phyloP scores from a whole-genome alignment of 2,888 invertebrate species.

The Nematopogon swammerdamellus region DNA sequence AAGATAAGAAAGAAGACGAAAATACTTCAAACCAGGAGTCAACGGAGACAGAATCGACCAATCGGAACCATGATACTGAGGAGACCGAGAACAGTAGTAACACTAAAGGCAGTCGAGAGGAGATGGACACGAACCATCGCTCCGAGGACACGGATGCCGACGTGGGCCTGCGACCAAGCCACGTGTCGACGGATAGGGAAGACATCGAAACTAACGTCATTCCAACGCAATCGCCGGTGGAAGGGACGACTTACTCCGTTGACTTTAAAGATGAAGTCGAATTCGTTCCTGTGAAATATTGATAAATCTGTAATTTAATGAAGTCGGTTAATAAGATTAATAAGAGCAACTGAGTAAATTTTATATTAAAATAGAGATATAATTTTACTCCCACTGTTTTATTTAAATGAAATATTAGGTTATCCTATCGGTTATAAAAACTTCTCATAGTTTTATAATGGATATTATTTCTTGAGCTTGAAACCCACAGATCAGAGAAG shows the following conservation, averaged over 20 bases:
- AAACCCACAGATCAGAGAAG: no score
- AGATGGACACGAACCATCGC: not conserved
- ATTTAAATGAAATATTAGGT: no score
- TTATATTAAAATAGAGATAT: no score
- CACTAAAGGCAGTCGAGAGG: not conserved
- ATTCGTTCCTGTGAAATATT: conserved; percentile 24
- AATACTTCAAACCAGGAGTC: not conserved
- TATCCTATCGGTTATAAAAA: no score
- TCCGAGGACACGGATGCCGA: not conserved
- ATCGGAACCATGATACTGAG: not conserved
- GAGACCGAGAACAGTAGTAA: not conserved
- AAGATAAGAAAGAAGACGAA: no score
- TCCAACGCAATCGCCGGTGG: conserved; percentile 14
- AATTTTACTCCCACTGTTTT: no score
- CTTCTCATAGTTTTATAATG: no score
- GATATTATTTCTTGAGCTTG: no score
- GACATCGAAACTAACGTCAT: not conserved
- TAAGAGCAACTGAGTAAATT: no score
- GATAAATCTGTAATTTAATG: no score
- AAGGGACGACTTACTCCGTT: conserved; percentile 39
- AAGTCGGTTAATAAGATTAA: no score
- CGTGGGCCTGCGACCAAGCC: not conserved
- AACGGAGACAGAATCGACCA: not conserved
- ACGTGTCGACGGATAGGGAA: no score
- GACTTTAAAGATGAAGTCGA: conserved; percentile 33